Evolutionary conservation across 1,140 invertebrate species (phyloP).

Genomic region (Propsilocerus akamusi): DNA sequence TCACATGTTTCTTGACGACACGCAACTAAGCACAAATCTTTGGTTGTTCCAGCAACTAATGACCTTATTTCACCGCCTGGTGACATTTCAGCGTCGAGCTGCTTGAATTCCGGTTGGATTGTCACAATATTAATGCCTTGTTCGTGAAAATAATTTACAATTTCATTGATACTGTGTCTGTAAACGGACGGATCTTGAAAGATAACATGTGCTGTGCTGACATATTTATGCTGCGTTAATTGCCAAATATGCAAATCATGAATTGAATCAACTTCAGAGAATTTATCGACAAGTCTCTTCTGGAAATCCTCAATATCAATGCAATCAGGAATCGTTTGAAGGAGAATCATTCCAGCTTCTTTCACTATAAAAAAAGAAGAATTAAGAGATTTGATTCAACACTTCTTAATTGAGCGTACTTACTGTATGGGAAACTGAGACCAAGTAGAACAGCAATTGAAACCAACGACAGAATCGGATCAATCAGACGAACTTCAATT

Average conservation of each 20-base stretch:
- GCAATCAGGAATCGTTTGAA: conserved; percentile 64
- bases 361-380: conserved; percentile 35
- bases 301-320: conserved; percentile 52
- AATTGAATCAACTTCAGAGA: conserved; percentile 59
- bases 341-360: conserved; percentile 54
- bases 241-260: conserved; percentile 73
- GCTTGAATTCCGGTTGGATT: conserved; percentile 57
- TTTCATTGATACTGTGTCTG: conserved; percentile 27
- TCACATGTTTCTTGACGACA: conserved; percentile 10
- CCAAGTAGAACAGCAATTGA: conserved; percentile 18
- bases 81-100: conserved; percentile 6
- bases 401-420: background rate
- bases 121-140: conserved; percentile 59
- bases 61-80: conserved; percentile 8
- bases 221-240: conserved; percentile 44
- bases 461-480: conserved; percentile 46
- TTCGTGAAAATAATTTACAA: conserved; percentile 46
- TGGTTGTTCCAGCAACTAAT: conserved; percentile 7
- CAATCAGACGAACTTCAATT: conserved; percentile 43
- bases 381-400: conserved; percentile 1
- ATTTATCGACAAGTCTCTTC: conserved; percentile 39
- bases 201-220: conserved; percentile 54
- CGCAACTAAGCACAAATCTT: conserved; percentile 15
- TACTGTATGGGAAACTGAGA: background rate
- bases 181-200: conserved; percentile 33